Conservation (phyloP, 2,888 invertebrate genomes). For the Cybosia mesomella region DNA sequence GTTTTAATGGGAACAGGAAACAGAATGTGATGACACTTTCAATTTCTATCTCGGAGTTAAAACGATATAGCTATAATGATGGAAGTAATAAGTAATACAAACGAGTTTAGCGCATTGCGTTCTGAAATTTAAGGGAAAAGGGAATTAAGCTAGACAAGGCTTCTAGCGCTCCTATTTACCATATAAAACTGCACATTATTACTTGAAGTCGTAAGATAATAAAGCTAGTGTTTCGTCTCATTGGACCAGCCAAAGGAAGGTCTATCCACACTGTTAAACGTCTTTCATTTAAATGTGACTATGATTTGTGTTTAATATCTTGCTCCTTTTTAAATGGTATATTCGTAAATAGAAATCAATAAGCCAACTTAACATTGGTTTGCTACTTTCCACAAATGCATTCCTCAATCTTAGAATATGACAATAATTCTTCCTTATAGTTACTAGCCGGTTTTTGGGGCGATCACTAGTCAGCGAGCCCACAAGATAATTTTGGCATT, state of each 20-base stretch:
- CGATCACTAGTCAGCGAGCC: no score
- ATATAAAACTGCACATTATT: background rate
- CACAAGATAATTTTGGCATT: no score
- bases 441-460: no score
- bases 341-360: no score
- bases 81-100: background rate
- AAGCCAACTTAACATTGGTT: no score
- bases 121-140: background rate
- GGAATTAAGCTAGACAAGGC: background rate
- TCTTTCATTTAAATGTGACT: no score
- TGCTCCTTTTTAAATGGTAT: no score
- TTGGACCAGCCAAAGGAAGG: no score
- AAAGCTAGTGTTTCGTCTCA: background rate
- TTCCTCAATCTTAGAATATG: no score
- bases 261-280: background rate
- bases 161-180: background rate
- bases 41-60: conserved; percentile 1
- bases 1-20: conserved; percentile 5
- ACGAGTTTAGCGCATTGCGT: background rate
- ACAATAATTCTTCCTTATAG: no score
- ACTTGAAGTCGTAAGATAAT: background rate
- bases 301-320: no score
- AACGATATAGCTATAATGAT: background rate
- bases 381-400: no score
- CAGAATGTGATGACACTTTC: conserved; percentile 8